These are phyloP conservation scores for Zaprionus obscuricornis DNA, from an alignment of 2,888 invertebrate species.

Conservation along the genomic window DNA sequence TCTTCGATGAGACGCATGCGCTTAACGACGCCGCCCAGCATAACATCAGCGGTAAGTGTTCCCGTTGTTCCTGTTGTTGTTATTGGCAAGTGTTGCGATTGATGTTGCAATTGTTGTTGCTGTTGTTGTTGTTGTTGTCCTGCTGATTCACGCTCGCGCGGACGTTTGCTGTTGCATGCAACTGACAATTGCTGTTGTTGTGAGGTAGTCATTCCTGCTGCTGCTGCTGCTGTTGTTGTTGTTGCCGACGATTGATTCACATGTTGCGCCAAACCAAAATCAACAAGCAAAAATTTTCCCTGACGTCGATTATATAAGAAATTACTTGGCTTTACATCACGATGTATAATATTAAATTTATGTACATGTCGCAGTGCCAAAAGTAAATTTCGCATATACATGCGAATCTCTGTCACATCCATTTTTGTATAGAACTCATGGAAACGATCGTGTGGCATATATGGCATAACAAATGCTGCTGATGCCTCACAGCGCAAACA, in stretches of 20 bases:
- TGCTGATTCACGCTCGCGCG: constrained; percentile 54
- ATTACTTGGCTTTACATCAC: constrained; percentile 96
- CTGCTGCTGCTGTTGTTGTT: constrained; percentile 1
- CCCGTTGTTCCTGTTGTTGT: not conserved
- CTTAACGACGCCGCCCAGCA: constrained; percentile 64
- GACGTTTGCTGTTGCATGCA: constrained; percentile 57
- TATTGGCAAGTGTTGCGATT: not conserved
- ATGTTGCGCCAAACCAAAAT: constrained; percentile 94
- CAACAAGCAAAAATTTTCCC: constrained; percentile 90
- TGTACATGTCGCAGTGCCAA: constrained; percentile 92
- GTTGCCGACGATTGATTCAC: constrained; percentile 42
- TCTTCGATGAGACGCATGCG: constrained; percentile 71
- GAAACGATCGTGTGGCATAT: constrained; percentile 91
- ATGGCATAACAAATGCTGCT: constrained; percentile 95
- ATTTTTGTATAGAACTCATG: constrained; percentile 90
- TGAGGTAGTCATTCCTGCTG: not conserved
- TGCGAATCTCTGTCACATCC: constrained; percentile 88
- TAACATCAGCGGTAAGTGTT: constrained; percentile 34
- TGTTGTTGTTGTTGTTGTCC: constrained; percentile 10
- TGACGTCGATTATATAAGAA: constrained; percentile 92
- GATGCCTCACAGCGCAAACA: constrained; percentile 91
- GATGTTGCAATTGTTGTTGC: constrained; percentile 2
- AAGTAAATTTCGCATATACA: constrained; percentile 92
- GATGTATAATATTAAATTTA: constrained; percentile 92
- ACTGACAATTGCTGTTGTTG: no score